Evolutionary conservation across 2,888 invertebrate species (phyloP).

Genomic region (Ennomos quercinarius): DNA sequence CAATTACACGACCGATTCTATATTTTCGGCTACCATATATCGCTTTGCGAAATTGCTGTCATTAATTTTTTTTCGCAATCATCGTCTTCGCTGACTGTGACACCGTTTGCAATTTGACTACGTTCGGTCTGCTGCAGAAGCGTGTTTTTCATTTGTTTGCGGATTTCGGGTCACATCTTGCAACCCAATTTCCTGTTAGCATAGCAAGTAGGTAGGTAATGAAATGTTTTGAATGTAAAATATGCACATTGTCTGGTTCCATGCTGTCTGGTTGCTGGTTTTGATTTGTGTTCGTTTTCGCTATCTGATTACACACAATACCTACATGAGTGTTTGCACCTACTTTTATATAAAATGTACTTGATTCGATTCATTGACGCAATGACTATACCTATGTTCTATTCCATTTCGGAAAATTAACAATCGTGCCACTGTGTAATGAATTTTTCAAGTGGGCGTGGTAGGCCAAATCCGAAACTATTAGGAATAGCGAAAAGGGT

Average conservation of each 20-base stretch:
- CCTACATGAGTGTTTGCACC: no score
- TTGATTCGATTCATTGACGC: no score
- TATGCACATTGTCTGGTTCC: background rate
- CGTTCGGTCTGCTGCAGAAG: constrained; percentile 16
- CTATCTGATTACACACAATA: background rate
- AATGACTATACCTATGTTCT: no score
- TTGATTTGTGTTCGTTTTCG: background rate
- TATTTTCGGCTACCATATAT: constrained; percentile 41
- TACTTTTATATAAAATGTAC: background rate
- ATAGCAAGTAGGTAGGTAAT: constrained; percentile 12
- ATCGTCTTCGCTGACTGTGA: constrained; percentile 51
- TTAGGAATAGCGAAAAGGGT: no score
- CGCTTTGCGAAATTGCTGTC: constrained; percentile 38
- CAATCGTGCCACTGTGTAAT: no score
- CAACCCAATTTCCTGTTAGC: constrained; percentile 24
- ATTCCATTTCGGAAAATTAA: no score
- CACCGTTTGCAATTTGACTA: constrained; percentile 36
- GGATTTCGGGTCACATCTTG: constrained; percentile 26
- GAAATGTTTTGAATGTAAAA: background rate
- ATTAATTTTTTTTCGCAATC: constrained; percentile 29
- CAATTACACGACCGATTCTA: constrained; percentile 52
- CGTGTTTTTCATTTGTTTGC: constrained; percentile 9
- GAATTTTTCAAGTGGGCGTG: no score
- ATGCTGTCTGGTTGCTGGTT: constrained; percentile 2
- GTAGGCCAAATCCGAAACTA: no score